Evolutionary conservation across 92 coral and sea anemone species (phyloP).

Genomic region (Muricea muricata): DNA sequence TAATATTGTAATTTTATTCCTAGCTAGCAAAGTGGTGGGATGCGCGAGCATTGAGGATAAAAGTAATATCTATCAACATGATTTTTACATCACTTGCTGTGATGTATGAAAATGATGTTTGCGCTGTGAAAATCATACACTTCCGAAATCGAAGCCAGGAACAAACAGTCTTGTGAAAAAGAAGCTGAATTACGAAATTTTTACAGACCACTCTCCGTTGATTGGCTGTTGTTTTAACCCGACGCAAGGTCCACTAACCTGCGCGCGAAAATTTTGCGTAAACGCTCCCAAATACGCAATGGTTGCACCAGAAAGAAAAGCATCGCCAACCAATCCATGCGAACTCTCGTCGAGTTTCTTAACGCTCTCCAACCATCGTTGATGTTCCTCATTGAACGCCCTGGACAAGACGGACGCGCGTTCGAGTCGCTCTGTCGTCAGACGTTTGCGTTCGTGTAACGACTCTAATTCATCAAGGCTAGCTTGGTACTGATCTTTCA

Average conservation of each 20-base stretch:
- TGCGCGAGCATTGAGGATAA: no score
- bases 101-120: no score
- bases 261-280: constrained; percentile 71
- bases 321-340: constrained; percentile 81
- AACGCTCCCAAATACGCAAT: constrained; percentile 90
- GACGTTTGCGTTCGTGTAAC: constrained; percentile 77
- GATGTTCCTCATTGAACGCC: constrained; percentile 91
- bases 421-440: constrained; percentile 82
- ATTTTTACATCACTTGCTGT: no score
- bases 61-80: no score
- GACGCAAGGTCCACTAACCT: not conserved
- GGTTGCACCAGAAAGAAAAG: constrained; percentile 84
- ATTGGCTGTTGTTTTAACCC: no score
- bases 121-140: no score
- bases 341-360: constrained; percentile 63
- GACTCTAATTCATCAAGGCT: constrained; percentile 84
- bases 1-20: no score
- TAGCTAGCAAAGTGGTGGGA: no score
- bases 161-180: no score
- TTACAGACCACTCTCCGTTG: no score
- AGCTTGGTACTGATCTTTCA: constrained; percentile 86
- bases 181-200: no score
- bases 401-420: constrained; percentile 89
- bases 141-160: no score
- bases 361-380: constrained; percentile 85